Base-by-base conservation (phyloP, 2,797 vertebrate genomes). In the Enteromius mattozi region DNA sequence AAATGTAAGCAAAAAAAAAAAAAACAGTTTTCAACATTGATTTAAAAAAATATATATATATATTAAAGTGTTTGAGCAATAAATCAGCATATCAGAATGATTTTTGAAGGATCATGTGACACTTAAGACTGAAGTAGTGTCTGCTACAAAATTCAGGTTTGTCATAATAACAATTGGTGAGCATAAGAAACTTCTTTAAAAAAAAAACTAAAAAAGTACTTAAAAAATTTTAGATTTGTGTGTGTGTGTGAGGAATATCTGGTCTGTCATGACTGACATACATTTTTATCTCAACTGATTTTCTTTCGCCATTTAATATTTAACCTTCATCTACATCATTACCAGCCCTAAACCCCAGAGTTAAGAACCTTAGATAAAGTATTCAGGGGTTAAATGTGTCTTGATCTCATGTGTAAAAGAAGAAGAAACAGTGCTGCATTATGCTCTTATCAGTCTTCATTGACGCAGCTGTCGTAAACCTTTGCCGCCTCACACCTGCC, bases 381-480 rank as follows among this genome's bases (percentile, higher is more conserved):
- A 65, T 82, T 65, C 30, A 49, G 59, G 70, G 40, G 78, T 35
- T 49, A 37, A 75, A 49, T 63, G 13, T 82, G 78, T 42, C n/a
- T 35, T 33, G 40, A 71, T 56, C 51, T 42, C 68, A 30, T 61
- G 37, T 72, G 30, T 47, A 37, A 83, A 82, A 27, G 56, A 71
- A 74, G 42, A 70, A 70, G 35, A 86, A 63, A 85, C 75, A 37
- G 71, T 84, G 61, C 82, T 24, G 74, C 59, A 68, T 78, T 83
- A 40, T 83, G 66, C 81, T 87, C 65, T 89, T 89, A 87, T 89
- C 88, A 81, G 88, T 81, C 71, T 84, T 45, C 71, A 47, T 61
- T 61, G 76, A 74, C 56, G 86, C 80, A 82, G 71, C 54, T n/a
- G 71, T 70, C 40, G 56, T 89, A 87, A 89, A 89, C 65, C 56